Evolutionary conservation across 2,888 invertebrate species (phyloP), one percentile per base, ranked within the genome.

Genomic region (Exocentrus adspersus): DNA sequence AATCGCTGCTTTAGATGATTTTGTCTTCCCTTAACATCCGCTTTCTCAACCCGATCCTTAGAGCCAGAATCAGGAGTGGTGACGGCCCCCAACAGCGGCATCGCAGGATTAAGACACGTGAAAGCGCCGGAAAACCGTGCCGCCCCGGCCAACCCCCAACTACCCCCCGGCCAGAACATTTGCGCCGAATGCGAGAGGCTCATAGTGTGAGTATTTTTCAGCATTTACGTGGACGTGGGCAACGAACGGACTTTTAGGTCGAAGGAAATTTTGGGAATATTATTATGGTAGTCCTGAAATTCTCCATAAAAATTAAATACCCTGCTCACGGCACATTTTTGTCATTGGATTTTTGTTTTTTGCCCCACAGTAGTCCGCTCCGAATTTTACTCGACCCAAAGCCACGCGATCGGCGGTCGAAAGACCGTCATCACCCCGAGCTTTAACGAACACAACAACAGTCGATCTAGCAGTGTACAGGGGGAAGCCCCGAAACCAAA

Each of bases 131-230:
- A 91, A 83, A 84, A 81, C 64, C 84, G 83, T 74, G 83, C 86
- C 17, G 84, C 87, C 73, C 88, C 89, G 83, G 85, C 88, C 80
- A 89, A 88, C 75, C 89, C 88, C 76, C 92, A 90, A 80, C 87
- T 94, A 76, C 92, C 92, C 75, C 89, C 93, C 75, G 92, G 93
- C 79, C 94, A 95, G 86, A 95, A 95, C 86, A 92, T 95, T 84
- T 98, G 98, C 87, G 93, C 93, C 75, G 96, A 96, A 81, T 98
- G 98, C 87, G 97, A 97, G 84, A 91, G 97, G 80, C 91, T 97
- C 80, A 97, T 98, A 86, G 94, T 95, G 97, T 98, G 92, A 95
- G 96, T 92, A 81, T 54, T 63, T 59, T 20, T 60, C 24, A 7
- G 24, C 3, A 24, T 24, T 7, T 3, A 24, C 3, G 42, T 41